Conservation (phyloP, 2,888 invertebrate genomes). For the Odontocerum albicorne region DNA sequence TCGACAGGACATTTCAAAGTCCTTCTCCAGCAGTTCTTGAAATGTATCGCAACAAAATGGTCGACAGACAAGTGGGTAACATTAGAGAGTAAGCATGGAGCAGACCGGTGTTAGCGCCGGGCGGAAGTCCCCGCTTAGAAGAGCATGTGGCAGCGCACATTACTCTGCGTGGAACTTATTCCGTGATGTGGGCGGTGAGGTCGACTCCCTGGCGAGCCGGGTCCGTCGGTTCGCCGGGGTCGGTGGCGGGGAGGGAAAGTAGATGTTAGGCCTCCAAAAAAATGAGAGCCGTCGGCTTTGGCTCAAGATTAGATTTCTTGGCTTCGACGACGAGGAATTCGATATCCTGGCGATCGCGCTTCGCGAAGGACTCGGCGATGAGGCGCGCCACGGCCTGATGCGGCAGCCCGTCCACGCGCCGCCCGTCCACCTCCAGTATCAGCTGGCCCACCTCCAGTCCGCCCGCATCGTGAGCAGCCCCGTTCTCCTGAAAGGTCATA, state of each 20-base stretch:
- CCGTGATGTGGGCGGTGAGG: slow-evolving; percentile 63
- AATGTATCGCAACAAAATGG: too few species aligned
- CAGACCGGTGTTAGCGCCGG: slow-evolving; percentile 28
- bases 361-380: slow-evolving; percentile 92
- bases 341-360: slow-evolving; percentile 85
- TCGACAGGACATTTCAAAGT: too few species aligned
- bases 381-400: slow-evolving; percentile 90
- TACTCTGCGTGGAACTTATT: slow-evolving; percentile 52
- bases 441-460: slow-evolving; percentile 93
- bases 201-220: slow-evolving; percentile 62
- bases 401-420: slow-evolving; percentile 74
- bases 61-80: too few species aligned
- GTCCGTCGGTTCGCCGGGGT: slow-evolving; percentile 69
- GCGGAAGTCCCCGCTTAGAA: slow-evolving; percentile 43
- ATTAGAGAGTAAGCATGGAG: slow-evolving; percentile 28
- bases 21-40: too few species aligned
- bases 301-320: slow-evolving; percentile 88
- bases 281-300: slow-evolving; percentile 87
- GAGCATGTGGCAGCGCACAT: slow-evolving; percentile 62
- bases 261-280: slow-evolving; percentile 92
- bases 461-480: slow-evolving; percentile 90
- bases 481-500: slow-evolving; percentile 81
- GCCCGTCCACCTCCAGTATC: slow-evolving; percentile 89
- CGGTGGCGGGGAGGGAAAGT: slow-evolving; percentile 84
- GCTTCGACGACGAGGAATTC: slow-evolving; percentile 93